Percentiles rank a stretch among this genome's conserved stretches.
phyloP scores from a whole-genome alignment of 2,888 invertebrate species.

The Microplitis manilae region DNA sequence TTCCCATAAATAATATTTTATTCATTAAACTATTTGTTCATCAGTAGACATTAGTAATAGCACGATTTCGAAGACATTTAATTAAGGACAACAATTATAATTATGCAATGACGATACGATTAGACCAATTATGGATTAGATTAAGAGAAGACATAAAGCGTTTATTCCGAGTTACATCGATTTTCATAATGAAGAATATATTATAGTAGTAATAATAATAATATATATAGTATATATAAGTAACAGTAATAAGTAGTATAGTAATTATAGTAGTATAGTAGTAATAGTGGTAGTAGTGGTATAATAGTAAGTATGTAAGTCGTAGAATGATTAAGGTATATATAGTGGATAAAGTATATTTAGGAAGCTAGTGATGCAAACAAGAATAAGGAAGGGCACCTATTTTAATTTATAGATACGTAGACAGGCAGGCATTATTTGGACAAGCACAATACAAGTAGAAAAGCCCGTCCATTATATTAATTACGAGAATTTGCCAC shows the following conservation, averaged over 20 bases:
- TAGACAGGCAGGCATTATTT: conserved; percentile 37
- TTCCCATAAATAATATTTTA: conserved; percentile 3
- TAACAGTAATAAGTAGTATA: conserved; percentile 23
- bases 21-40: background rate
- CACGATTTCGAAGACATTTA: conserved; percentile 3
- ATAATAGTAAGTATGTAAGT: conserved; percentile 13
- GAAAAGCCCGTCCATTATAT: conserved; percentile 31
- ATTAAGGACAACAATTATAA: background rate
- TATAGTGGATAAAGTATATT: conserved; percentile 12
- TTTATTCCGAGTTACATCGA: background rate
- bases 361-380: conserved; percentile 25
- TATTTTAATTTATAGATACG: conserved; percentile 19
- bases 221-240: background rate
- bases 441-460: conserved; percentile 36
- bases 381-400: conserved; percentile 9
- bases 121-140: background rate
- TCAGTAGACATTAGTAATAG: background rate
- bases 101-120: background rate
- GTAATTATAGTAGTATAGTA: conserved; percentile 16
- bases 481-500: conserved; percentile 14
- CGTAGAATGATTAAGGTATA: conserved; percentile 28
- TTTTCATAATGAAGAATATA: background rate
- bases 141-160: conserved; percentile 7
- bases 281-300: background rate
- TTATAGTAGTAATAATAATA: conserved; percentile 18